Base-by-base conservation (phyloP, 92 coral and sea anemone species). In the Umimayanthus kanabou region DNA sequence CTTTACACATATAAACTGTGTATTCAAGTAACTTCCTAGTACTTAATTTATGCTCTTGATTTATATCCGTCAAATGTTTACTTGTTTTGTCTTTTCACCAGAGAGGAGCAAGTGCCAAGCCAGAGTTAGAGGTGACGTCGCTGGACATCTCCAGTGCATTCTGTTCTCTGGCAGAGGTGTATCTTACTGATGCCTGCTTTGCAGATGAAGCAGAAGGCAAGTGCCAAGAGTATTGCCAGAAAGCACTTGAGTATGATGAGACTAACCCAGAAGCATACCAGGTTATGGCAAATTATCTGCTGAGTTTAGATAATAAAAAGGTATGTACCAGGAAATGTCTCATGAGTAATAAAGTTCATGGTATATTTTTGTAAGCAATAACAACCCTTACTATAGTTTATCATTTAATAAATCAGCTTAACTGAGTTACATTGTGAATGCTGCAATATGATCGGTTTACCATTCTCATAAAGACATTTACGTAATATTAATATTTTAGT, bases 131-230 rank as follows among this genome's bases (percentile, higher is more conserved):
- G 50, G 92, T 85, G 9, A 89, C 94, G 1, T 47, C 90, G 22
- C 77, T 85, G 64, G 99, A 97, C 47, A 93, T 97, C 66, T 97
- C 99, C 42, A 94, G 92, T 73, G 99, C 98, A 26, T 95, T 88
- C 88, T 97, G 99, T 85, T 95, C 99, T 28, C 95, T 97, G 53
- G 99, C 99, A 71, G 99, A 97, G 93, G 93, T 97, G 43, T 97
- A 95, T 79, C 94, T 97, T 77, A 97, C 99, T 8, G 99, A 97
- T 85, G 93, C 93, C 86, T 97, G 99, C 84, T 95, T 95, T 87
- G 92, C 92, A 75, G 91, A 93, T 11, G 92, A 95, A 30, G 99
- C 99, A n/a, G 99, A 93, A 25, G 67, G 25, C 65, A 90, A 92
- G 82, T 97, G 99, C 74, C 88, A 84, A 9, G 93, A 94, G 82